Evolutionary conservation across 1,140 invertebrate genomes (phyloP).

Genomic region (Lepidotrigona ventralis): DNA sequence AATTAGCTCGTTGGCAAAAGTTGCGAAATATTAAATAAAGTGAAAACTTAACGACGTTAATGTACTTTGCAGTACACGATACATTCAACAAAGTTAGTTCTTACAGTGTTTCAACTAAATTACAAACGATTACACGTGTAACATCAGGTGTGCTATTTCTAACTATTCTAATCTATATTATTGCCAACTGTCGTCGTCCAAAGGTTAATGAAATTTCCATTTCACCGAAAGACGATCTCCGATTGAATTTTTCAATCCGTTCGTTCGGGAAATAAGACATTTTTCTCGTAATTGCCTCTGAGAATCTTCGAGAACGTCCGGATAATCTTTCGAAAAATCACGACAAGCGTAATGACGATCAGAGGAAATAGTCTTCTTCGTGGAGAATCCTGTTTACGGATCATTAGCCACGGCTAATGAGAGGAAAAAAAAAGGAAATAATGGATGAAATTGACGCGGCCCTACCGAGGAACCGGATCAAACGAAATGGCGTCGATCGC

Average conservation of each 20-base stretch:
- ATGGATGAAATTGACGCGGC: slow-evolving; percentile 38
- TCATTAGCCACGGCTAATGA: slow-evolving; percentile 6
- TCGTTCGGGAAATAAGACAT: background rate
- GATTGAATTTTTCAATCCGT: background rate
- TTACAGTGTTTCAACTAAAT: too few species aligned
- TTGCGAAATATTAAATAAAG: too few species aligned
- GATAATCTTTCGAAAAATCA: background rate
- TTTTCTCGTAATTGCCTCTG: background rate
- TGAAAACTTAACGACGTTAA: too few species aligned
- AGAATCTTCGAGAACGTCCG: background rate
- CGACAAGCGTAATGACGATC: background rate
- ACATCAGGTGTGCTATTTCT: too few species aligned
- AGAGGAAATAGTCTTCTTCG: background rate
- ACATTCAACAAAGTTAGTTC: too few species aligned
- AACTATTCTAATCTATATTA: too few species aligned
- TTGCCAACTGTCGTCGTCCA: too few species aligned
- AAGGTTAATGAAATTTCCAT: background rate
- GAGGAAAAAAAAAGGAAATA: slow-evolving; percentile 18
- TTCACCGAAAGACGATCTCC: background rate
- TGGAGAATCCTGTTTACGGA: slow-evolving; percentile 24
- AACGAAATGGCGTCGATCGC: slow-evolving; percentile 38
- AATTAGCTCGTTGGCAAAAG: too few species aligned
- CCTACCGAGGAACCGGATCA: slow-evolving; percentile 16
- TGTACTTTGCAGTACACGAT: too few species aligned
- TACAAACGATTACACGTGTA: too few species aligned